Evolutionary conservation across 2,113 vertebrate species (phyloP).

Genomic region (Ancistrus triradiatus): DNA sequence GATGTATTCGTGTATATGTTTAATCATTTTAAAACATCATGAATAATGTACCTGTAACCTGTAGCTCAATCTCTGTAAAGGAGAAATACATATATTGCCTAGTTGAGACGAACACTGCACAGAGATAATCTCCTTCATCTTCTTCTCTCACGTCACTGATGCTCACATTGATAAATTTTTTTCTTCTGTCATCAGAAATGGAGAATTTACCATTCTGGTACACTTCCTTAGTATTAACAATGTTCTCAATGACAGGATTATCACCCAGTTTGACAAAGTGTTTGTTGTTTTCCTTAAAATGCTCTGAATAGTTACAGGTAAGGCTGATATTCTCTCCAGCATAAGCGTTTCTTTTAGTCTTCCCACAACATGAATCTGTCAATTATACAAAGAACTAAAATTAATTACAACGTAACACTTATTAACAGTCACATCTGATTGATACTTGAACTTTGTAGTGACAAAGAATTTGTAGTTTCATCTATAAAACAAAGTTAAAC

Average conservation of each 20-base stretch:
- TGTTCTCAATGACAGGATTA: not conserved
- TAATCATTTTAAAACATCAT: too few species aligned
- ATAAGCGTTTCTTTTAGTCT: not conserved
- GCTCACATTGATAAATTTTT: not conserved
- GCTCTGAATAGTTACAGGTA: slow-evolving; percentile 1
- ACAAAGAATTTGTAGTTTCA: not conserved
- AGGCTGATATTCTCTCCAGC: not conserved
- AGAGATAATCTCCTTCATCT: too few species aligned
- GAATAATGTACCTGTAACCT: too few species aligned
- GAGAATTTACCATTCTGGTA: slow-evolving; percentile 3
- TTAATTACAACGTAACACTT: not conserved
- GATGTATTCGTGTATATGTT: too few species aligned
- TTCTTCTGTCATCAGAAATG: not conserved
- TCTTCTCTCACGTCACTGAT: too few species aligned
- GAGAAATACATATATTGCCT: too few species aligned
- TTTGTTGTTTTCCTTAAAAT: not conserved
- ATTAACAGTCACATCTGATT: not conserved
- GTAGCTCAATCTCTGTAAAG: too few species aligned
- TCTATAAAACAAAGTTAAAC: too few species aligned
- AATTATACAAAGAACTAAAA: slow-evolving; percentile 3
- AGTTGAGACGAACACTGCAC: too few species aligned
- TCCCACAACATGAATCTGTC: slow-evolving; percentile 24
- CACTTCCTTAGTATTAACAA: not conserved
- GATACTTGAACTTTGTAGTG: not conserved
- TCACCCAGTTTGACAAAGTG: not conserved